Evolutionary conservation across 1,140 invertebrate species (phyloP).

Genomic region (Delia radicum): DNA sequence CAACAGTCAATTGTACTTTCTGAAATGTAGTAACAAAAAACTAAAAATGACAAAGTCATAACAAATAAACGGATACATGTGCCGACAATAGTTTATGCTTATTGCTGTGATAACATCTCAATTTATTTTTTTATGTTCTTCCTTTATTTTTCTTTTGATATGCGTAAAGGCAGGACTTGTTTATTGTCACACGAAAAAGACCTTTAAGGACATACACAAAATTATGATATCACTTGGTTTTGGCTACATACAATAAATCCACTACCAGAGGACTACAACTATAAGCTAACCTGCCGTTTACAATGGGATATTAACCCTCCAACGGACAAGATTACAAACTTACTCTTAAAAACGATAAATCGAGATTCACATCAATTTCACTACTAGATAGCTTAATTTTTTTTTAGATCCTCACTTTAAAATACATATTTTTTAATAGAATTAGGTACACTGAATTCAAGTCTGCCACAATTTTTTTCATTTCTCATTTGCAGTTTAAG

Average conservation of each 20-base stretch:
- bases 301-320: not conserved
- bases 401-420: too few relatives aligned
- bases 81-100: slow-evolving; percentile 49
- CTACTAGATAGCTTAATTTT: too few relatives aligned
- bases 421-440: too few relatives aligned
- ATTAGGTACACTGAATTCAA: too few relatives aligned
- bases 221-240: too few relatives aligned
- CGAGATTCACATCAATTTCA: too few relatives aligned
- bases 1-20: slow-evolving; percentile 2
- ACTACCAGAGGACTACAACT: not conserved
- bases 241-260: too few relatives aligned
- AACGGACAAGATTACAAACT: not conserved
- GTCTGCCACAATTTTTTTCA: too few relatives aligned
- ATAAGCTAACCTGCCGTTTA: too few relatives aligned
- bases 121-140: not conserved
- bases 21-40: not conserved
- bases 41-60: slow-evolving; percentile 25
- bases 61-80: slow-evolving; percentile 54
- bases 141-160: too few relatives aligned
- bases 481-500: too few relatives aligned
- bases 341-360: too few relatives aligned
- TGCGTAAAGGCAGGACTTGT: slow-evolving; percentile 32
- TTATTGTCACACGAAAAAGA: not conserved
- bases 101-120: slow-evolving; percentile 54
- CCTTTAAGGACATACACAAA: not conserved